A percentile compares a stretch with the other conserved stretches of the same genome.
Evolutionary conservation across 1,140 invertebrate species (phyloP).

Genomic region (Zaprionus taronus): DNA sequence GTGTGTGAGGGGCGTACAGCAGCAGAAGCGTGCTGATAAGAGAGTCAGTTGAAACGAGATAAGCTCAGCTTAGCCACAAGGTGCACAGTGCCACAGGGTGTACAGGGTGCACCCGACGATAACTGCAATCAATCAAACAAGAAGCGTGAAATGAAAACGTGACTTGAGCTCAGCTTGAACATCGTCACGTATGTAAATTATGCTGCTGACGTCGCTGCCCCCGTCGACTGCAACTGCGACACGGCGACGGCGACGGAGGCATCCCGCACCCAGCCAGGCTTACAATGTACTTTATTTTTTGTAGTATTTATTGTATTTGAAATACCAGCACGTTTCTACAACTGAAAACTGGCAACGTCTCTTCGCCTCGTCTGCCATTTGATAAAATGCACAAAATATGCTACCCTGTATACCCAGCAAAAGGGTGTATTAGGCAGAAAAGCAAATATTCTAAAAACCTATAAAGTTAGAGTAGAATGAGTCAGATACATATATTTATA

Average conservation of each 20-base stretch:
- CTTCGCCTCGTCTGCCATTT: conserved; percentile 65
- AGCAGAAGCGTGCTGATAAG: conserved; percentile 62
- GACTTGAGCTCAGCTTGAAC: conserved; percentile 66
- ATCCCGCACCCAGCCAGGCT: conserved; percentile 66
- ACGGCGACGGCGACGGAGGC: no score
- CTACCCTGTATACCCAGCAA: not conserved
- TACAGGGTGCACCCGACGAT: conserved; percentile 5
- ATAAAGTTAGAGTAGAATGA: no score
- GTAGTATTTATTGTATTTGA: conserved; percentile 27
- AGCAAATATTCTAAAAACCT: no score
- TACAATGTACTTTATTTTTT: conserved; percentile 11
- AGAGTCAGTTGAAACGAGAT: conserved; percentile 55
- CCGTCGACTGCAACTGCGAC: not conserved
- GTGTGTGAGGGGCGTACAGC: conserved; percentile 62
- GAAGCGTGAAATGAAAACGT: conserved; percentile 72
- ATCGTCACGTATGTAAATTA: conserved; percentile 77
- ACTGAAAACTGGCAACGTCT: conserved; percentile 41
- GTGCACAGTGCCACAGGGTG: conserved; percentile 10
- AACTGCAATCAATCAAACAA: conserved; percentile 49
- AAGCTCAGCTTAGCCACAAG: conserved; percentile 37
- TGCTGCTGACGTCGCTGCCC: conserved; percentile 53
- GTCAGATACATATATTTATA: no score
- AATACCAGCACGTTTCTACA: conserved; percentile 78
- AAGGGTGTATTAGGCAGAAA: no score
- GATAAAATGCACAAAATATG: conserved; percentile 68